These are phyloP conservation scores for Protaetia brevitarsis DNA, from an alignment of 1,140 invertebrate genomes.

Conservation along the genomic window DNA sequence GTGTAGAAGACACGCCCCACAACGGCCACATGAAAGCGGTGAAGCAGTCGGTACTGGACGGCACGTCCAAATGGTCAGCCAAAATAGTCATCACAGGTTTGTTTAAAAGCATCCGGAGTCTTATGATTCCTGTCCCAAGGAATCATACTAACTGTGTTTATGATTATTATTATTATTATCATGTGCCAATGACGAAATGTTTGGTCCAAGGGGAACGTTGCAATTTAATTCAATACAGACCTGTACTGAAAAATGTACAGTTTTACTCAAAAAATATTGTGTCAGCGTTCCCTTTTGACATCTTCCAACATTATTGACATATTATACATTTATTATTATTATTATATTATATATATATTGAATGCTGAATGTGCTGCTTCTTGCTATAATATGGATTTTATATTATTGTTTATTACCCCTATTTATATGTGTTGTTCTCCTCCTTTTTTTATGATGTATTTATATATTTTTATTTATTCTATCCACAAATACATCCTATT, in stretches of 20 bases:
- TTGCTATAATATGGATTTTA: slow-evolving; percentile 25
- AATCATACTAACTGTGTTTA: background rate
- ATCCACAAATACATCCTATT: too few species aligned
- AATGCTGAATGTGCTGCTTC: slow-evolving; percentile 36
- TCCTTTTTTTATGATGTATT: too few species aligned
- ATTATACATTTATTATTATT: background rate
- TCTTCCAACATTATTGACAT: background rate
- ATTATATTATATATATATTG: background rate
- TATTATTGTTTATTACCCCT: slow-evolving; percentile 21
- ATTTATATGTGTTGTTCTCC: background rate
- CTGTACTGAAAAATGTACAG: background rate
- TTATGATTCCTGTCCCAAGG: background rate
- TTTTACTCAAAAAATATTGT: background rate
- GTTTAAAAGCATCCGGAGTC: slow-evolving; percentile 47
- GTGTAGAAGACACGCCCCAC: slow-evolving; percentile 92
- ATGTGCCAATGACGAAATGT: slow-evolving; percentile 1
- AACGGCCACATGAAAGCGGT: slow-evolving; percentile 95
- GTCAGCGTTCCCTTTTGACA: background rate
- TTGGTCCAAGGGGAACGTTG: background rate
- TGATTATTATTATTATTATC: background rate
- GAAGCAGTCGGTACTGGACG: slow-evolving; percentile 98
- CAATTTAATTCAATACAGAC: background rate
- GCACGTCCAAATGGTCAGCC: slow-evolving; percentile 99
- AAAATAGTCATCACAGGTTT: slow-evolving; percentile 99
- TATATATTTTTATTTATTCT: too few species aligned